A percentile compares a stretch with the other conserved stretches of the same genome.
Conservation (phyloP, 1,140 invertebrate genomes). For the roundworm (Caenorhabditis elegans) region WBcel235 BX284606.5:7454001-7454500, state of each 20-base stretch:
- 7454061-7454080: not conserved
- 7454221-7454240: not conserved
- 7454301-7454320: slow-evolving; percentile 15
- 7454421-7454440: no score
- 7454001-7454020: slow-evolving; percentile 11
- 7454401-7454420: no score
- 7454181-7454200: slow-evolving; percentile 33
- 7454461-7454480: no score
- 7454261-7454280: slow-evolving; percentile 25
- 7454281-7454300: not conserved
- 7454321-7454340: not conserved
- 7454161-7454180: slow-evolving; percentile 20
- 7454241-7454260: not conserved
- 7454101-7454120: slow-evolving; percentile 12
- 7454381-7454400: no score
- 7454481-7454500: no score
- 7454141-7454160: not conserved
- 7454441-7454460: no score
- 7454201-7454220: slow-evolving; percentile 15
- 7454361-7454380: no score
- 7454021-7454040: slow-evolving; percentile 13
- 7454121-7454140: not conserved
- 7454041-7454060: slow-evolving; percentile 9
- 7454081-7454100: slow-evolving; percentile 4
- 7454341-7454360: not conserved